Conservation (phyloP, 2,888 invertebrate genomes). For the Tenthredo scrophulariae region DNA sequence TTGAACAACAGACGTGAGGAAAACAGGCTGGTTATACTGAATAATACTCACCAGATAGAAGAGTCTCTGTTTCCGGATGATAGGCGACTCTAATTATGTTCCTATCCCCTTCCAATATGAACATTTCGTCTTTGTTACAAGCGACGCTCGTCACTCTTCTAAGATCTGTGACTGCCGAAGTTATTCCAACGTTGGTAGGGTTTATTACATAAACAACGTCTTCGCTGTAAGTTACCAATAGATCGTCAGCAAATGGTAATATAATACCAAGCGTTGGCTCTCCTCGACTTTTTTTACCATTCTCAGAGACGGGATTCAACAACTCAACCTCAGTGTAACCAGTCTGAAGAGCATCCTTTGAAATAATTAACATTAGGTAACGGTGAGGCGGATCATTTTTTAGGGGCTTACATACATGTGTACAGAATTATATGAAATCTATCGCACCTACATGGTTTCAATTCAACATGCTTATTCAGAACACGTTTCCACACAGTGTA, state of each 20-base stretch:
- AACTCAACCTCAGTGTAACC: conserved; percentile 84
- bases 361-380: conserved; percentile 40
- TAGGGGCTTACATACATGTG: background rate
- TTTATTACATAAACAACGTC: conserved; percentile 88
- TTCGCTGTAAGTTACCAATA: conserved; percentile 88
- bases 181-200: conserved; percentile 80
- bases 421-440: background rate
- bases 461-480: background rate
- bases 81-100: conserved; percentile 89
- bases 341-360: conserved; percentile 72
- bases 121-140: conserved; percentile 87
- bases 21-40: background rate
- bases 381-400: too few relatives aligned
- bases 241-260: conserved; percentile 85
- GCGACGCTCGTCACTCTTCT: conserved; percentile 79
- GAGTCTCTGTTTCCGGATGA: conserved; percentile 82
- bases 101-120: conserved; percentile 89
- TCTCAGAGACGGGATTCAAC: conserved; percentile 84
- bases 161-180: conserved; percentile 72
- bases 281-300: conserved; percentile 75
- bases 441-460: background rate
- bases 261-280: conserved; percentile 85
- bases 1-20: background rate
- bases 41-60: conserved; percentile 64
- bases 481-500: background rate